A percentile compares a stretch with the other conserved stretches of the same genome.
Evolutionary conservation across 2,888 invertebrate genomes (phyloP).

Genomic region (Trileptium ribeirensis): DNA sequence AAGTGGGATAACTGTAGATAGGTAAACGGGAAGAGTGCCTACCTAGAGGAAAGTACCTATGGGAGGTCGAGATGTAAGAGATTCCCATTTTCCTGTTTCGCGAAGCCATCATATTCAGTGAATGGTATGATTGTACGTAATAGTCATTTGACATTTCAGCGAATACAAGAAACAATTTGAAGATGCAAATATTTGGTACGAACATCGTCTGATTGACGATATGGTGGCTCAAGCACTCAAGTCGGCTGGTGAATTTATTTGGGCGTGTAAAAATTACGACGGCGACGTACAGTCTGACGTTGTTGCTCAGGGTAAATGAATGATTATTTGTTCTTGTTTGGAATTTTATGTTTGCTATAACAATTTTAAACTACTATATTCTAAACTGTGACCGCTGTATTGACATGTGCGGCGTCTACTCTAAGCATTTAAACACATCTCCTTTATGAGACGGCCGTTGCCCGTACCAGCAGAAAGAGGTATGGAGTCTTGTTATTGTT

Average conservation of each 20-base stretch:
- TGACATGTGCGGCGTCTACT: too few species aligned
- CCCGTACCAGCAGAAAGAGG: too few species aligned
- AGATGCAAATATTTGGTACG: conserved; percentile 74
- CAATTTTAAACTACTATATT: neutral
- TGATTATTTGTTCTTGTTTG: conserved; percentile 8
- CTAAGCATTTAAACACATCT: too few species aligned
- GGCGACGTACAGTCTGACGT: conserved; percentile 84
- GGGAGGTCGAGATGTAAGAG: too few species aligned
- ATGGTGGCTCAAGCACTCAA: conserved; percentile 80
- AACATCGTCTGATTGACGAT: conserved; percentile 81
- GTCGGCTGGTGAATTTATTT: conserved; percentile 75
- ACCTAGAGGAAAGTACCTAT: too few species aligned
- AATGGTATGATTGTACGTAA: too few species aligned
- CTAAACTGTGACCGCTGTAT: neutral
- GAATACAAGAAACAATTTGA: conserved; percentile 69
- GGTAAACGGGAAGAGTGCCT: too few species aligned
- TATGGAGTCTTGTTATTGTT: too few species aligned
- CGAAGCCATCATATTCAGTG: too few species aligned
- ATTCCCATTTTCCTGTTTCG: too few species aligned
- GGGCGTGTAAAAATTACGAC: conserved; percentile 88
- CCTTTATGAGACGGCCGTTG: too few species aligned
- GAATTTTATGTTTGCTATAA: neutral
- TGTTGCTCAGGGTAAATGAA: conserved; percentile 66
- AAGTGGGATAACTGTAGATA: too few species aligned
- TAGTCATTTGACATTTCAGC: conserved; percentile 34